A percentile compares a stretch with the other conserved stretches of the same genome.
Evolutionary conservation across 2,797 vertebrate genomes (phyloP).

Genomic region (Chiloscyllium punctatum): DNA sequence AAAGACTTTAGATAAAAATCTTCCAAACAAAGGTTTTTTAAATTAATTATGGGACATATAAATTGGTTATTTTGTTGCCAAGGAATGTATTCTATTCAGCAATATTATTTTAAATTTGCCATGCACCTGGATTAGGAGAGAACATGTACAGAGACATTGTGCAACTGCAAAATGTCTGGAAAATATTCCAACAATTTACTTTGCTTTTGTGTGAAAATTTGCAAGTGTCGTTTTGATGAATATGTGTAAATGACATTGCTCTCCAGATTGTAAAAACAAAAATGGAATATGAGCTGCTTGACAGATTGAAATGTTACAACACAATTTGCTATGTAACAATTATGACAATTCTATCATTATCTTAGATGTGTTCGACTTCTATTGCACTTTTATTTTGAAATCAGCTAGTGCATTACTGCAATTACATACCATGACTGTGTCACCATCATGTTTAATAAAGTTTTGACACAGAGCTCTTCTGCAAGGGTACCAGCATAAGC

Average conservation of each 20-base stretch:
- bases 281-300: not conserved
- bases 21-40: slow-evolving; percentile 1
- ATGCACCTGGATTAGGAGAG: slow-evolving; percentile 6
- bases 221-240: not conserved
- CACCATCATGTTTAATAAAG: slow-evolving; percentile 49
- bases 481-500: slow-evolving; percentile 56
- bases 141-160: not conserved
- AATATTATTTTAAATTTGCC: slow-evolving; percentile 6
- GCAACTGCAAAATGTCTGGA: not conserved
- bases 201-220: not conserved
- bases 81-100: slow-evolving; percentile 28
- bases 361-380: not conserved
- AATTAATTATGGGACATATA: slow-evolving; percentile 19
- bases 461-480: slow-evolving; percentile 52
- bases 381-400: slow-evolving; percentile 52
- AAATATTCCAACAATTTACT: slow-evolving; percentile 5
- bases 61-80: slow-evolving; percentile 26
- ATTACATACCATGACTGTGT: slow-evolving; percentile 55
- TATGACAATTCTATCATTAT: not conserved
- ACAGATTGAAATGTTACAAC: not conserved
- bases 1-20: not conserved
- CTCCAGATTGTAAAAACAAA: not conserved
- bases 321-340: not conserved
- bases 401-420: slow-evolving; percentile 47
- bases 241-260: not conserved